Conservation (phyloP, 2,888 invertebrate species). For the Elysia crispata region DNA sequence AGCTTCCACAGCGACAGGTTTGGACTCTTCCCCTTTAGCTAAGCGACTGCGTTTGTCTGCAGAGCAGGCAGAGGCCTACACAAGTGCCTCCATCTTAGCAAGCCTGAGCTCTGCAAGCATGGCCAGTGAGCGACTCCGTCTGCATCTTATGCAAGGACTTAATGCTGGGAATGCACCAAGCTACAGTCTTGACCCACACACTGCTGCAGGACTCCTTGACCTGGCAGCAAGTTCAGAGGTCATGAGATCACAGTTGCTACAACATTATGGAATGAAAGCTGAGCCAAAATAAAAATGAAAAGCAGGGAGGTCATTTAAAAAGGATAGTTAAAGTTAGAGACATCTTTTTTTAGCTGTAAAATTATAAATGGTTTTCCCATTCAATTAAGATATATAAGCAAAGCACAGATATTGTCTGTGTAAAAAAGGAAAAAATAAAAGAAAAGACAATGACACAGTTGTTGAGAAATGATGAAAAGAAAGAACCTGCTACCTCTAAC, state of each 20-base stretch:
- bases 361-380: too few species aligned
- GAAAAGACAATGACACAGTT: too few species aligned
- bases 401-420: too few species aligned
- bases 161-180: neutral
- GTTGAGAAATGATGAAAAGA: neutral
- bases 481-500: constrained; percentile 41
- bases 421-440: too few species aligned
- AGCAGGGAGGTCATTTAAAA: neutral
- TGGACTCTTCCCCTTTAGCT: constrained; percentile 47
- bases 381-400: too few species aligned
- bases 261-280: constrained; percentile 48
- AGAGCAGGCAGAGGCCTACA: constrained; percentile 50
- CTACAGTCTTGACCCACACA: constrained; percentile 37
- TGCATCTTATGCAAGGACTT: constrained; percentile 45
- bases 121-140: constrained; percentile 38
- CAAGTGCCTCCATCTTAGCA: constrained; percentile 58
- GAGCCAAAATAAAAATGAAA: constrained; percentile 42
- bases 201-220: constrained; percentile 31
- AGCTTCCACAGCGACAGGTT: neutral
- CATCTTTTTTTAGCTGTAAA: too few species aligned
- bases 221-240: constrained; percentile 40
- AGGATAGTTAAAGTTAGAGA: too few species aligned
- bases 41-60: constrained; percentile 34
- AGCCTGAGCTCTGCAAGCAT: constrained; percentile 51
- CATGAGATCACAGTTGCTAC: constrained; percentile 42